Percentiles rank a stretch among this genome's conserved stretches.
Conservation (phyloP, 2,888 invertebrate species). For the Prenolepis imparis region DNA sequence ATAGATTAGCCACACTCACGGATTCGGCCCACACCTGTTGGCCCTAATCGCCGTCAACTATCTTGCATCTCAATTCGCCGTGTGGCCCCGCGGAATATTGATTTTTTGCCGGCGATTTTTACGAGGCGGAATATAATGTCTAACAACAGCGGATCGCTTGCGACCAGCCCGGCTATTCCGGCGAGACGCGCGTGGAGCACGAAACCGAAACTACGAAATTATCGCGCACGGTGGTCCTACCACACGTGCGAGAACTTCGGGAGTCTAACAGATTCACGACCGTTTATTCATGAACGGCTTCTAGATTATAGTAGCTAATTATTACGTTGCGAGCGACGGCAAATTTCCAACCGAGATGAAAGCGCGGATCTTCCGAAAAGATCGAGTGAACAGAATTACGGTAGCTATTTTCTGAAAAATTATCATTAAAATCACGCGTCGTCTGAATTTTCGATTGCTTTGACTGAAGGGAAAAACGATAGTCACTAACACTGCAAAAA, state of each 20-base stretch:
- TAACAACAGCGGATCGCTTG: constrained; percentile 65
- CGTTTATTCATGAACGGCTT: constrained; percentile 47
- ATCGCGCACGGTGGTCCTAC: constrained; percentile 61
- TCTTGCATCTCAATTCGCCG: constrained; percentile 80
- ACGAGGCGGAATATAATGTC: constrained; percentile 59
- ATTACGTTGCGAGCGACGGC: constrained; percentile 4
- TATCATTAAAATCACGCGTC: not conserved
- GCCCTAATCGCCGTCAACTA: constrained; percentile 77
- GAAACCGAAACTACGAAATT: constrained; percentile 50
- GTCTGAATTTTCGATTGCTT: not conserved
- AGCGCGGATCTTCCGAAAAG: constrained; percentile 21
- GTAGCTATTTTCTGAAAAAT: constrained; percentile 21
- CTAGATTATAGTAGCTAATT: constrained; percentile 17
- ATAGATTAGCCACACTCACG: constrained; percentile 76
- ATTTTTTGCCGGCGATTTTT: constrained; percentile 76
- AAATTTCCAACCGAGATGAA: constrained; percentile 25
- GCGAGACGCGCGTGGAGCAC: not conserved
- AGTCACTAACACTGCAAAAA: not conserved
- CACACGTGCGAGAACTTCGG: constrained; percentile 48
- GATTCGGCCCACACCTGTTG: constrained; percentile 65
- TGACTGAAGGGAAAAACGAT: not conserved
- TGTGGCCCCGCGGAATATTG: constrained; percentile 74
- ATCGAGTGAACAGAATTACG: constrained; percentile 4
- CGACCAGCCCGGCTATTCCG: constrained; percentile 5
- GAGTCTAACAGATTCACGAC: constrained; percentile 26